Evolutionary conservation across 2,113 vertebrate species (phyloP), one percentile per base, ranked within the genome.

Genomic region (Peromyscus leucopus): DNA sequence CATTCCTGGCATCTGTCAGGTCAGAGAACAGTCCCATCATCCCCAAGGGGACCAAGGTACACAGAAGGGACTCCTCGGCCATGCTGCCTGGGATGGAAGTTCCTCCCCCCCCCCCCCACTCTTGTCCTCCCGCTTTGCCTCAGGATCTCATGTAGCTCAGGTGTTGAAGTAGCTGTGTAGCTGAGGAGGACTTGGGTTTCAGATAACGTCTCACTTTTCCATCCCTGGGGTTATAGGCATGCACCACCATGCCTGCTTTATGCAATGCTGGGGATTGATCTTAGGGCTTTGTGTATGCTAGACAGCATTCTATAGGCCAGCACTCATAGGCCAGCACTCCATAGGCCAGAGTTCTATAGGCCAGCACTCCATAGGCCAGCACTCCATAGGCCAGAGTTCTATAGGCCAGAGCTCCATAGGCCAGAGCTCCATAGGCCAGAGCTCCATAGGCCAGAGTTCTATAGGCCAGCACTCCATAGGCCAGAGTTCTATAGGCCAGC

Each of bases 341-440:
- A 36, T 36, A 65, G 63, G 65, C 3, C 65, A 67, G 3, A 1
- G 1, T 12, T 33, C 31, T 31, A 15, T 33, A 69, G 67, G 67
- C 1, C 28, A 67, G 28, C 1, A 1, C 65, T 33, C 12, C 10
- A 31, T 61, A 65, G 26, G 2, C 8, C 67, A 69, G 31, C 0
- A 1, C 33, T 36, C 69, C 33, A 7, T n/a, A 71, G 67, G 4
- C 7, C 61, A 65, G 24, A 2, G 8, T 2, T 28, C 24, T 9
- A 28, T 28, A 65, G 63, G 4, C 3, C 65, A 71, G 15, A 0
- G 1, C 69, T 71, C 21, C 15, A 19, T 36, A 69, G 67, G 4
- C 7, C 61, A 65, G 22, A 9, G 22, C 8, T 26, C 22, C 24
- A 28, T 28, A 65, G 63, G 4, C 2, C 63, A 71, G 13, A 0